Percentiles rank a stretch among this genome's conserved stretches.
These are phyloP conservation scores for Boleophthalmus pectinirostris DNA, from an alignment of 2,113 vertebrate species.

Conservation along the genomic window DNA sequence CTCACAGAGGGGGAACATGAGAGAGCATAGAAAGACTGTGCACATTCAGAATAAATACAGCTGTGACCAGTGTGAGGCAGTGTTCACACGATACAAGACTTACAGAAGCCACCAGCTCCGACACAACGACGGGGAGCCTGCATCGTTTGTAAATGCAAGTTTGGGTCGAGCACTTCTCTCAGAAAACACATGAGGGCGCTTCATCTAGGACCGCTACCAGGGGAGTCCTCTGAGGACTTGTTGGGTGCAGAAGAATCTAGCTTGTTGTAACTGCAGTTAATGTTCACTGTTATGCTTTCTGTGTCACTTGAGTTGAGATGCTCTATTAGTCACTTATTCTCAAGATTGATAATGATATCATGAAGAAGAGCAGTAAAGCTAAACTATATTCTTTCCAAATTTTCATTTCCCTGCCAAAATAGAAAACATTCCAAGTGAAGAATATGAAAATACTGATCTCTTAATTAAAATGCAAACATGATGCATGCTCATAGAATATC, in stretches of 20 bases:
- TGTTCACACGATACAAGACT: conserved; percentile 54
- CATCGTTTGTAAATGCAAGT: conserved; percentile 30
- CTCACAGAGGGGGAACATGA: conserved; percentile 73
- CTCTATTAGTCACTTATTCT: too few relatives aligned
- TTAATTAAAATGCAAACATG: too few relatives aligned
- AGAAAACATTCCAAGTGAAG: too few relatives aligned
- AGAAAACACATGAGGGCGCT: conserved; percentile 64
- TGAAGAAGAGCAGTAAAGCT: too few relatives aligned
- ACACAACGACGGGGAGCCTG: conserved; percentile 64
- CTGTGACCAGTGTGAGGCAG: conserved; percentile 58
- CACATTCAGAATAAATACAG: conserved; percentile 58
- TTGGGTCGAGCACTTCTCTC: conserved; percentile 54
- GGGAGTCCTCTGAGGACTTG: neutral
- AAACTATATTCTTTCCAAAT: too few relatives aligned
- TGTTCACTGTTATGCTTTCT: too few relatives aligned
- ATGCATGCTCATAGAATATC: too few relatives aligned
- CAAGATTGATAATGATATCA: too few relatives aligned
- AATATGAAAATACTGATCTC: too few relatives aligned
- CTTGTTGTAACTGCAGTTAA: too few relatives aligned
- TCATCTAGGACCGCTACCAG: conserved; percentile 2
- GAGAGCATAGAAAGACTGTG: conserved; percentile 66
- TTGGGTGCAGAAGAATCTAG: neutral
- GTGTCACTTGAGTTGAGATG: too few relatives aligned
- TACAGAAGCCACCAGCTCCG: conserved; percentile 61
- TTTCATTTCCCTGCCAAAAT: too few relatives aligned